phyloP scores from a whole-genome alignment of 2,797 vertebrate genomes.

The Harpagifer antarcticus region DNA sequence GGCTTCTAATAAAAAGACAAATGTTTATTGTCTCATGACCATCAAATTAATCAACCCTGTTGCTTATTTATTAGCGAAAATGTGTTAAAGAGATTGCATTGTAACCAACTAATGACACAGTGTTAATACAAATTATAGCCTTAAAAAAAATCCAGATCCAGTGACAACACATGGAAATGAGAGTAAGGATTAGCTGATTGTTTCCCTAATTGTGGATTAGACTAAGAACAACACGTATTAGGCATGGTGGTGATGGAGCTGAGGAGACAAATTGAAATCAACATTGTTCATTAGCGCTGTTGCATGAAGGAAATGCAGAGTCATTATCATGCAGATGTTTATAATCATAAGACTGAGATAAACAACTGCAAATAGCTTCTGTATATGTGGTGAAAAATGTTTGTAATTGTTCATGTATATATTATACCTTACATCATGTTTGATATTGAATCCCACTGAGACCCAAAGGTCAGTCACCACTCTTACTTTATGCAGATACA shows the following conservation, averaged over 20 bases:
- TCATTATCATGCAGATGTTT: background rate
- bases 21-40: background rate
- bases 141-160: constrained; percentile 14
- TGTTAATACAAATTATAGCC: background rate
- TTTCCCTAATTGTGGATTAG: constrained; percentile 10
- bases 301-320: constrained; percentile 21
- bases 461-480: background rate
- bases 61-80: background rate
- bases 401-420: background rate
- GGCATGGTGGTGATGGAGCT: constrained; percentile 5
- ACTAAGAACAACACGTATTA: constrained; percentile 19
- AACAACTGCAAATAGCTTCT: background rate
- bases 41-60: background rate
- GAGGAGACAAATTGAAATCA: constrained; percentile 34
- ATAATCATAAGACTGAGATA: background rate
- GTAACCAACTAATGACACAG: background rate
- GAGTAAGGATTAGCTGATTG: constrained; percentile 15
- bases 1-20: no score
- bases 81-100: background rate
- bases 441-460: background rate
- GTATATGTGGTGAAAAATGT: background rate
- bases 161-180: background rate
- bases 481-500: background rate
- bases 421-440: background rate
- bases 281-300: constrained; percentile 1